Base-by-base conservation (phyloP, 2,888 invertebrate species). In the Dolichopus griseipennis region DNA sequence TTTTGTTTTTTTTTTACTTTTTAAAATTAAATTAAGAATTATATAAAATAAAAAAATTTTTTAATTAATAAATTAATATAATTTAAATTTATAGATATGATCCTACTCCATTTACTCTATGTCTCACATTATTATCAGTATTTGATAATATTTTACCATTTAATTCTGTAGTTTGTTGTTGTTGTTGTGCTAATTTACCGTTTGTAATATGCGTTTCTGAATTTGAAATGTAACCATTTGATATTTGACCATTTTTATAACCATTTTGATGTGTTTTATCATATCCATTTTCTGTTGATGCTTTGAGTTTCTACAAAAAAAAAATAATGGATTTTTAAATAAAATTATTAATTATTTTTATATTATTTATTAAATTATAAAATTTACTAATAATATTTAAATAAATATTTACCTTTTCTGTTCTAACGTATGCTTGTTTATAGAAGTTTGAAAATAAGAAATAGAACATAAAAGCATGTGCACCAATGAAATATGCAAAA, bases 361-460 rank as follows among this genome's bases (percentile, higher is more conserved):
- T 1, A 61, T 61, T 9, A n/a, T 21, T 61, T 21, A n/a, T n/a
- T n/a, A n/a, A n/a, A n/a, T n/a, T n/a, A n/a, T n/a, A n/a, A n/a
- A n/a, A 61, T 61, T 61, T 61, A 21, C 21, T n/a, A n/a, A n/a
- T n/a, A n/a, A n/a, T n/a, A n/a, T n/a, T n/a, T n/a, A n/a, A n/a
- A n/a, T n/a, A 61, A 33, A 18, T 9, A 68, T 73, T 71, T 68
- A 79, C 80, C 75, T 77, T 79, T 73, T 76, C 75, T 65, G 77
- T 79, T 65, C 76, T 78, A 72, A 81, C 79, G 81, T 93, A 93
- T 5, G 91, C 85, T 75, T 90, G 85, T 74, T 89, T 88, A 85
- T 96, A 97, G 85, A 97, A 97, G 78, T 92, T 88, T 1, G 91
- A 90, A 86, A 97, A 97, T 68, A 97, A 86, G 83, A 93, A 89